phyloP scores from a whole-genome alignment of 2,113 vertebrate species.

The Calypte anna region DNA sequence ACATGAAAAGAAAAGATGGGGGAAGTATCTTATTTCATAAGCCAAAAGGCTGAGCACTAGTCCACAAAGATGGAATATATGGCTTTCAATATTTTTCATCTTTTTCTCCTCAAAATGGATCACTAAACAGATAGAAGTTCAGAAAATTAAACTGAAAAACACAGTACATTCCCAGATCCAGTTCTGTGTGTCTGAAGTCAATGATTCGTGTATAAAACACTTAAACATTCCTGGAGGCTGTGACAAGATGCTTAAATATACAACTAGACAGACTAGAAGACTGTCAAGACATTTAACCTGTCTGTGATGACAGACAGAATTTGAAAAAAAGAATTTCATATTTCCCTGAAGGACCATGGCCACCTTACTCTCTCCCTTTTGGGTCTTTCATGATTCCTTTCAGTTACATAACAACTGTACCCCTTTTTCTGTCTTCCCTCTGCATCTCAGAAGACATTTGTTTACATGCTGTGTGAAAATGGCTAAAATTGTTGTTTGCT shows the following conservation, averaged over 20 bases:
- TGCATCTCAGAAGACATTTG: not conserved
- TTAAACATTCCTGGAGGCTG: not conserved
- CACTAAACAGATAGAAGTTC: not conserved
- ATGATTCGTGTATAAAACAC: not conserved
- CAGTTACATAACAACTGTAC: not conserved
- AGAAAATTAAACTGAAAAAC: not conserved
- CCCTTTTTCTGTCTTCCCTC: not conserved
- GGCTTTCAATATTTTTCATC: not conserved
- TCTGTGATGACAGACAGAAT: not conserved
- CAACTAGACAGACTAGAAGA: not conserved
- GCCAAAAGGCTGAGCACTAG: not conserved
- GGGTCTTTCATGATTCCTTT: not conserved
- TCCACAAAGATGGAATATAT: not conserved
- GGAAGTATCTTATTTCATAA: not conserved
- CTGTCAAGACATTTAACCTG: not conserved
- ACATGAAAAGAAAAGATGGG: not conserved
- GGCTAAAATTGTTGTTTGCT: not conserved
- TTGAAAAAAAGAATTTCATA: not conserved
- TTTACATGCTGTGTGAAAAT: not conserved
- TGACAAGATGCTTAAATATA: not conserved
- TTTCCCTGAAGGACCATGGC: not conserved
- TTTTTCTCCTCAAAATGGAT: not conserved
- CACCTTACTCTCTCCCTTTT: not conserved
- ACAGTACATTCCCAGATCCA: not conserved
- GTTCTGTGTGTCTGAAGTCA: not conserved